Evolutionary conservation across 1,140 invertebrate genomes (phyloP).

Genomic region (Papilio machaon): DNA sequence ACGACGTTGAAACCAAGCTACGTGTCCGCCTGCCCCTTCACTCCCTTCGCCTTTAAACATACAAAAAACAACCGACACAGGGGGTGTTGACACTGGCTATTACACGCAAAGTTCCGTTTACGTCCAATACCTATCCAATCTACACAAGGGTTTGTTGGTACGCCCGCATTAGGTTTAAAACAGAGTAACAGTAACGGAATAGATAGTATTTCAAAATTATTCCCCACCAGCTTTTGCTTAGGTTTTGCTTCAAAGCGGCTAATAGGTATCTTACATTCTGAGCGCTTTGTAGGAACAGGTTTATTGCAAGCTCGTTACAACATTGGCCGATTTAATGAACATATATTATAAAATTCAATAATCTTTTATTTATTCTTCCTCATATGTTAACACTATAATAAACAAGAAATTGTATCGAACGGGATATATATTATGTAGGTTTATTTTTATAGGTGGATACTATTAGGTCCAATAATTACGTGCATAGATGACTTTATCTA

Average conservation of each 20-base stretch:
- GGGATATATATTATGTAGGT: background rate
- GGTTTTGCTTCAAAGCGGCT: background rate
- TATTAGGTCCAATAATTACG: constrained; percentile 14
- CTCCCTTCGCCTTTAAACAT: no score
- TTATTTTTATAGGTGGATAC: background rate
- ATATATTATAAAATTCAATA: constrained; percentile 8
- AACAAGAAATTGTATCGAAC: background rate
- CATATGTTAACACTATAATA: background rate
- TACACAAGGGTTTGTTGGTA: no score
- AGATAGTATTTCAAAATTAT: constrained; percentile 22
- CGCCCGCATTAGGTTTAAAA: constrained; percentile 29
- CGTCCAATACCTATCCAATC: no score
- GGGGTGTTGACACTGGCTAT: no score
- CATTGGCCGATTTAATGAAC: constrained; percentile 46
- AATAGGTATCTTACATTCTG: constrained; percentile 40
- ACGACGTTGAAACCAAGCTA: no score
- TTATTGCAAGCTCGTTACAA: constrained; percentile 55
- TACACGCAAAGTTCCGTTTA: no score
- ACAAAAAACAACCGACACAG: no score
- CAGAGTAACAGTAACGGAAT: background rate
- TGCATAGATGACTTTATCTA: constrained; percentile 37
- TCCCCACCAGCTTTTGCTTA: background rate
- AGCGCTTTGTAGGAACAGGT: constrained; percentile 49
- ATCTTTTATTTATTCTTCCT: constrained; percentile 18
- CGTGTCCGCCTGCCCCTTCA: no score